phyloP scores from a whole-genome alignment of 2,888 invertebrate genomes.

The Nephrotoma appendiculata region DNA sequence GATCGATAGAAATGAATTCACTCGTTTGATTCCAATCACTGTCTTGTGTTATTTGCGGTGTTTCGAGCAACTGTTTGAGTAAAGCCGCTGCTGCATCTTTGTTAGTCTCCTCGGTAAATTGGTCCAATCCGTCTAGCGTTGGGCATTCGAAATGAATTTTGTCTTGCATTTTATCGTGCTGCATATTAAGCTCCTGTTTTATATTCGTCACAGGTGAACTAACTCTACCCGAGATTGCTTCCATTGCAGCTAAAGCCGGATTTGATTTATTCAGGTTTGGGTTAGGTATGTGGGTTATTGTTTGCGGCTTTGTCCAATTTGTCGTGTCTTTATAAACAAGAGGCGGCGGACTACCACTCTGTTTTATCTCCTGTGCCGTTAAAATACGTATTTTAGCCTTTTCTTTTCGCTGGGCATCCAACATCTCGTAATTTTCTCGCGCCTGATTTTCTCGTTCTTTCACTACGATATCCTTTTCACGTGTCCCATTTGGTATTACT shows the following conservation, averaged over 20 bases:
- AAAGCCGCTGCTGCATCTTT: conserved; percentile 16
- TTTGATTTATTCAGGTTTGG: neutral
- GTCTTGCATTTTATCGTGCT: conserved; percentile 7
- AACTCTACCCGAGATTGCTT: conserved; percentile 5
- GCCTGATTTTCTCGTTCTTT: neutral
- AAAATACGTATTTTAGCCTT: neutral
- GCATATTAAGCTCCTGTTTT: neutral
- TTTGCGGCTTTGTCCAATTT: conserved; percentile 7
- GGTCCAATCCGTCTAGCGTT: conserved; percentile 17
- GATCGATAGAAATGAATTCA: conserved; percentile 49
- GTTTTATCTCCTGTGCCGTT: neutral
- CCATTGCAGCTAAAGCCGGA: neutral
- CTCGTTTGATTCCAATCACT: conserved; percentile 23
- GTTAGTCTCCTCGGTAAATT: conserved; percentile 14
- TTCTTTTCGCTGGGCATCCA: neutral
- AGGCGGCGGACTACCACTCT: neutral
- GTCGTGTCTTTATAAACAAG: conserved; percentile 8
- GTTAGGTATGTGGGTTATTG: neutral
- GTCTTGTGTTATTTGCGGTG: conserved; percentile 24
- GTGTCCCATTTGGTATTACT: conserved; percentile 13
- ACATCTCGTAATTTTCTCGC: neutral
- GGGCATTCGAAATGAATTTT: conserved; percentile 18
- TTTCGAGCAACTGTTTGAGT: conserved; percentile 15
- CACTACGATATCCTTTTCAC: neutral
- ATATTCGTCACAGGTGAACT: conserved; percentile 10